A percentile compares a stretch with the other conserved stretches of the same genome.
These are phyloP conservation scores for Nipponia nippon DNA, from an alignment of 2,113 vertebrate species.

Conservation along the genomic window DNA sequence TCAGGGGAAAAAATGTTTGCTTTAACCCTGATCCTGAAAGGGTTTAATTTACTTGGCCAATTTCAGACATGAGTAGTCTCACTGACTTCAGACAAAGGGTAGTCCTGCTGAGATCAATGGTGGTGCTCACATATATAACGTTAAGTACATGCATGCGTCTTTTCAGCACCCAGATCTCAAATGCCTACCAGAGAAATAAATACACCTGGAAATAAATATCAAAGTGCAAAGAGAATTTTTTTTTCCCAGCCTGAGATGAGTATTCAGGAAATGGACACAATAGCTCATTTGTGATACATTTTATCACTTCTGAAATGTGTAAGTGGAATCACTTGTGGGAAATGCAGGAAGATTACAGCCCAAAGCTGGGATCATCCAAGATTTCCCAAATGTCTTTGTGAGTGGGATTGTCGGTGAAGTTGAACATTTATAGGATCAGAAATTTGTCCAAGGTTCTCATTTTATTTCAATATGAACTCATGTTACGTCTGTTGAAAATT, in stretches of 20 bases:
- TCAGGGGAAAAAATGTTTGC: background rate
- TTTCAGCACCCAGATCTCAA: conserved; percentile 26
- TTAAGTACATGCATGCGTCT: background rate
- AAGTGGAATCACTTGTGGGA: conserved; percentile 43
- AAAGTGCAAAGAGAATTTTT: background rate
- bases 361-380: background rate
- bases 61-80: conserved; percentile 3
- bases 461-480: conserved; percentile 68
- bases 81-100: conserved; percentile 5
- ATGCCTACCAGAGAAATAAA: background rate
- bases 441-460: conserved; percentile 65
- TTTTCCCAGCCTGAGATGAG: background rate
- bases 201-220: conserved; percentile 31
- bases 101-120: conserved; percentile 52
- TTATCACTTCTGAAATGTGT: conserved; percentile 17
- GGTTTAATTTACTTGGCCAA: conserved; percentile 11
- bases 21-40: background rate
- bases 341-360: background rate
- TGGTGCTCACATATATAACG: background rate
- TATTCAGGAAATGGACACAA: conserved; percentile 23
- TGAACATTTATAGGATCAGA: conserved; percentile 49
- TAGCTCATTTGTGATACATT: conserved; percentile 35
- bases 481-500: conserved; percentile 68
- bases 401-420: conserved; percentile 43
- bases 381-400: background rate